phyloP scores from a whole-genome alignment of 2,888 invertebrate species.

The Agriotes lineatus region DNA sequence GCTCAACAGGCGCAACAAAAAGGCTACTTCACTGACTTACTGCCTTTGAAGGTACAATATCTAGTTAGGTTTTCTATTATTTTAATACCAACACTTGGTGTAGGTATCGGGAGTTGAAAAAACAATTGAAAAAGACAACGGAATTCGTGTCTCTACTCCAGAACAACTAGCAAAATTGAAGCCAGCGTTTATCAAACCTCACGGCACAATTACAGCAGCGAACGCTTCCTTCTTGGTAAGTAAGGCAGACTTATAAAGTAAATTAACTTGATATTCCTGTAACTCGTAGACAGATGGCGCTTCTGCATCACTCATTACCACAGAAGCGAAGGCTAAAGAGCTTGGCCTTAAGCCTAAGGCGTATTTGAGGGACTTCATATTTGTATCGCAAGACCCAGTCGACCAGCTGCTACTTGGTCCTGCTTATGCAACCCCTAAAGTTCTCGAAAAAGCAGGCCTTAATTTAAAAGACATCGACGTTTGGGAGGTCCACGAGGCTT shows the following conservation, averaged over 20 bases:
- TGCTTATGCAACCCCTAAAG: slow-evolving; percentile 93
- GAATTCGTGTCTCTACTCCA: slow-evolving; percentile 90
- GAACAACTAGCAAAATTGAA: slow-evolving; percentile 92
- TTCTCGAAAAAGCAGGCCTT: slow-evolving; percentile 90
- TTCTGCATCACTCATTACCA: slow-evolving; percentile 96
- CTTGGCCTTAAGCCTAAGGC: slow-evolving; percentile 97
- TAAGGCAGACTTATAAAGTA: too few species aligned
- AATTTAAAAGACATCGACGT: slow-evolving; percentile 90
- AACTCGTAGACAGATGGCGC: slow-evolving; percentile 99
- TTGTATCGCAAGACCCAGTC: slow-evolving; percentile 97
- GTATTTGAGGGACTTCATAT: slow-evolving; percentile 91
- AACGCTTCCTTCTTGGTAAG: slow-evolving; percentile 92
- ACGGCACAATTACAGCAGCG: slow-evolving; percentile 98
- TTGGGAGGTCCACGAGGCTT: slow-evolving; percentile 99
- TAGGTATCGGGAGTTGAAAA: slow-evolving; percentile 80
- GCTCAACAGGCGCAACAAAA: slow-evolving; percentile 89
- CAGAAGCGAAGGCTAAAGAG: slow-evolving; percentile 94
- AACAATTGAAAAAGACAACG: slow-evolving; percentile 91
- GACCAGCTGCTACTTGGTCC: slow-evolving; percentile 96
- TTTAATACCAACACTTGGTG: slow-evolving; percentile 21
- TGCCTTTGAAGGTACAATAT: slow-evolving; percentile 77
- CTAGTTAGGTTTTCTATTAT: not conserved
- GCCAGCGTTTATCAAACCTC: slow-evolving; percentile 98
- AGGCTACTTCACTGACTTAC: slow-evolving; percentile 90
- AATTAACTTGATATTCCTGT: too few species aligned